Evolutionary conservation across 1,140 invertebrate species (phyloP).

Genomic region (Uloborus diversus): DNA sequence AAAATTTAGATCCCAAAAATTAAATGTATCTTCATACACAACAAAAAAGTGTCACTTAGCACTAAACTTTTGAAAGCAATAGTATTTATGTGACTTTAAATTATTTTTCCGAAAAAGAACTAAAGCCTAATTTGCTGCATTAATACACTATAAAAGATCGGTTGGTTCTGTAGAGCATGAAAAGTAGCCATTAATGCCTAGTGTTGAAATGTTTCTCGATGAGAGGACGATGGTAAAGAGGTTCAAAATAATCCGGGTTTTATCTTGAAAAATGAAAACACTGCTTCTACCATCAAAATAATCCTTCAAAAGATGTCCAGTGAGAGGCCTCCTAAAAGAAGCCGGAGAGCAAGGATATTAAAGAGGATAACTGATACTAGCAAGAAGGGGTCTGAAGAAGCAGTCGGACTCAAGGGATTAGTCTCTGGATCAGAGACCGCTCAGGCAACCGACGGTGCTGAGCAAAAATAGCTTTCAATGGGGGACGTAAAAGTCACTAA

Average conservation of each 20-base stretch:
- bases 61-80: too few species aligned
- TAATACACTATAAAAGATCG: too few species aligned
- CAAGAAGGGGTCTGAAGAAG: slow-evolving; percentile 7
- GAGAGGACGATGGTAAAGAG: neutral
- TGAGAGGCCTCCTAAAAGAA: slow-evolving; percentile 24
- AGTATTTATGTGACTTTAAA: too few species aligned
- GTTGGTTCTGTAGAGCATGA: neutral
- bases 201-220: slow-evolving; percentile 32
- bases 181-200: neutral
- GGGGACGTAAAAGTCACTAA: slow-evolving; percentile 36
- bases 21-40: too few species aligned
- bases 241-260: slow-evolving; percentile 37
- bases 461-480: slow-evolving; percentile 3
- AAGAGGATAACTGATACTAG: slow-evolving; percentile 45
- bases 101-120: too few species aligned
- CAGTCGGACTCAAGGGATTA: slow-evolving; percentile 42
- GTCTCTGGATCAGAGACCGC: slow-evolving; percentile 33
- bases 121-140: too few species aligned
- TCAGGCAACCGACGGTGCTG: slow-evolving; percentile 16
- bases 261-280: slow-evolving; percentile 49
- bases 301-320: slow-evolving; percentile 47
- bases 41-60: too few species aligned
- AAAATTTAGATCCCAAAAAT: too few species aligned
- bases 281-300: slow-evolving; percentile 29
- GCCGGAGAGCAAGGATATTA: slow-evolving; percentile 41